Base-by-base conservation (phyloP, 1,140 invertebrate species). In the Drosophila rhopaloa region DNA sequence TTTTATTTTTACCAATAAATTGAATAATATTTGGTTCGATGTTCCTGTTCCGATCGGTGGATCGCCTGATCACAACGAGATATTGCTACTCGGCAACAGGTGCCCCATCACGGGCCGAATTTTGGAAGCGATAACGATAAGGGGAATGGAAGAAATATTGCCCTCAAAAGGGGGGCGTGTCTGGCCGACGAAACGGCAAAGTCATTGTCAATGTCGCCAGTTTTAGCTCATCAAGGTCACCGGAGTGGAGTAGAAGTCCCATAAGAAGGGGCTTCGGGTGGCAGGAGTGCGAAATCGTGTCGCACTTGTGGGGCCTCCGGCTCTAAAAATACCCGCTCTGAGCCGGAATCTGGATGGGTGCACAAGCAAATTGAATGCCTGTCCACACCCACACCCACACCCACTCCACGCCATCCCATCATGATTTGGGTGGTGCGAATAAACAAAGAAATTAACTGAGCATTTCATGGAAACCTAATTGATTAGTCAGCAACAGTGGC, bases 91-190 rank as follows among this genome's bases (percentile, higher is more conserved):
- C 46, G 14, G 46, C 47, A 68, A 68, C 65, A 54, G 51, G 40
- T 53, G 41, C 11, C 27, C 24, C 47, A 38, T 38, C 61, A 61
- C 32, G 9, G 16, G n/a, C 43, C 10, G 5, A 67, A 43, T 44
- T 60, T 50, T 6, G 13, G 19, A 46, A 11, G 29, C 41, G 60
- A 62, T 41, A 66, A 37, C 47, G 67, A 70, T 71, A 71, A 41
- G 61, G 19, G 27, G 35, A 56, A 13, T 48, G 53, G 2, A 50
- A 41, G 37, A 72, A 50, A 16, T 67, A 50, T 37, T 43, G 66
- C 68, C 44, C 68, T 29, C 51, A 14, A 71, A 71, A 71, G 38
- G 29, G 51, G 65, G 67, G 67, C 66, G 65, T 71, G 67, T 71
- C 66, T 35, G 27, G 46, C 11, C 35, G 5, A 29, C n/a, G 56